A percentile compares a stretch with the other conserved stretches of the same genome.
These are phyloP conservation scores for Pangasius krempfi DNA, from an alignment of 2,797 vertebrate species.

Conservation along the genomic window DNA sequence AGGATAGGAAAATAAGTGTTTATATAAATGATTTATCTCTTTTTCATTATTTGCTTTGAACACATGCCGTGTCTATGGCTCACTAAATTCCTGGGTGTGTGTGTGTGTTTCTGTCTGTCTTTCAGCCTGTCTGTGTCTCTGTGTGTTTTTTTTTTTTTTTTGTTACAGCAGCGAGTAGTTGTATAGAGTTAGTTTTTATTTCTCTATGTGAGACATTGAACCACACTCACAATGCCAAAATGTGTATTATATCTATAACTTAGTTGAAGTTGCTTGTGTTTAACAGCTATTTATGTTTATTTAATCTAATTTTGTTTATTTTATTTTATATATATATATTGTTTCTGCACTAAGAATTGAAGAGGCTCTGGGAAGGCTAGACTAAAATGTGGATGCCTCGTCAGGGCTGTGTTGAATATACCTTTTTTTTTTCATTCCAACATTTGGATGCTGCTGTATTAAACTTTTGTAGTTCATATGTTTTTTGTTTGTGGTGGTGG, in stretches of 20 bases:
- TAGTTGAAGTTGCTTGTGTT: slow-evolving; percentile 93
- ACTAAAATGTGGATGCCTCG: slow-evolving; percentile 80
- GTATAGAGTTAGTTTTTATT: slow-evolving; percentile 73
- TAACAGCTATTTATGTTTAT: slow-evolving; percentile 99
- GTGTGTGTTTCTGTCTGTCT: background rate
- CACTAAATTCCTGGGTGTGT: slow-evolving; percentile 73
- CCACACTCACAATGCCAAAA: slow-evolving; percentile 82
- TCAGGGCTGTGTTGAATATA: slow-evolving; percentile 76
- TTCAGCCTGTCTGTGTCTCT: background rate
- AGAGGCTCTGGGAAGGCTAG: slow-evolving; percentile 76
- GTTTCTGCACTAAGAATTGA: slow-evolving; percentile 81
- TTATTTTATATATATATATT: slow-evolving; percentile 74
- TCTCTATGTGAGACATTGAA: slow-evolving; percentile 75
- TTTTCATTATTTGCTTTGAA: slow-evolving; percentile 65
- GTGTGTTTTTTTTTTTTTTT: slow-evolving; percentile 57
- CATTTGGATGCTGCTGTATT: slow-evolving; percentile 93
- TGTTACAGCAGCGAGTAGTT: slow-evolving; percentile 67
- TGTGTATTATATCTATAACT: slow-evolving; percentile 89
- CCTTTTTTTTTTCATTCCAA: slow-evolving; percentile 76
- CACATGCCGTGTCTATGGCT: slow-evolving; percentile 82
- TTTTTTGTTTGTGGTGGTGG: background rate
- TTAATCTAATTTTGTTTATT: slow-evolving; percentile 91
- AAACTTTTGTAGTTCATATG: slow-evolving; percentile 73
- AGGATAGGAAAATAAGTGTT: slow-evolving; percentile 71
- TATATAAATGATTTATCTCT: slow-evolving; percentile 77